These are phyloP conservation scores for Proterorhinus semilunaris DNA, from an alignment of 2,113 vertebrate species.

Conservation along the genomic window DNA sequence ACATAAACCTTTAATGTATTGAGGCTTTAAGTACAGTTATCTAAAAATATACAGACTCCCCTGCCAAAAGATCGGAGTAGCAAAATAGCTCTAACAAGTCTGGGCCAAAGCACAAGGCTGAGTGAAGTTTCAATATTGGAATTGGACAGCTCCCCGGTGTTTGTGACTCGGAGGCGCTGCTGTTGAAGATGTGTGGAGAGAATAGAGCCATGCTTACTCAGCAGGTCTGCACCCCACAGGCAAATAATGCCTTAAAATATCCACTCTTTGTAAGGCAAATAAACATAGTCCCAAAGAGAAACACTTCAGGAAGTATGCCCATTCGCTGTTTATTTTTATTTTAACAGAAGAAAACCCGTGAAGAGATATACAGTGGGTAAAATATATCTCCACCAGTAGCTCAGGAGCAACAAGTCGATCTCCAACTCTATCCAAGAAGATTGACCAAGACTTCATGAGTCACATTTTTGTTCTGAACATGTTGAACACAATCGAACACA, in stretches of 20 bases:
- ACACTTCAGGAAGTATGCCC: background rate
- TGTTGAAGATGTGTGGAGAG: conserved; percentile 22
- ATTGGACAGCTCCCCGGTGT: conserved; percentile 27
- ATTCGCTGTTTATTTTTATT: conserved; percentile 1
- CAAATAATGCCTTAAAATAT: conserved; percentile 12
- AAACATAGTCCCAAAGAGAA: conserved; percentile 6
- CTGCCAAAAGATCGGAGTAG: too few species aligned
- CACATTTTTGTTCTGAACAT: too few species aligned
- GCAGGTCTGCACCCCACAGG: conserved; percentile 13
- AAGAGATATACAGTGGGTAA: too few species aligned
- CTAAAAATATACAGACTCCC: background rate
- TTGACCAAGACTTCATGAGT: too few species aligned
- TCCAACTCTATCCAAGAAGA: too few species aligned
- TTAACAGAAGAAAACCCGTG: background rate
- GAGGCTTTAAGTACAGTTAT: too few species aligned
- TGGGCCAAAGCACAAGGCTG: background rate
- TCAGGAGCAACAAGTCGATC: too few species aligned
- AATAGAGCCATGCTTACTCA: conserved; percentile 14
- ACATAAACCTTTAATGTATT: too few species aligned
- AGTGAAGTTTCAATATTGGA: conserved; percentile 19
- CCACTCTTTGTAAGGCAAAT: conserved; percentile 10
- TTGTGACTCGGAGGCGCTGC: conserved; percentile 17
- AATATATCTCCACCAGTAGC: too few species aligned
- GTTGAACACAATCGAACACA: too few species aligned
- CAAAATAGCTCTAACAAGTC: background rate